Base-by-base conservation (phyloP, 1,140 invertebrate genomes). In the Monomorium pharaonis region DNA sequence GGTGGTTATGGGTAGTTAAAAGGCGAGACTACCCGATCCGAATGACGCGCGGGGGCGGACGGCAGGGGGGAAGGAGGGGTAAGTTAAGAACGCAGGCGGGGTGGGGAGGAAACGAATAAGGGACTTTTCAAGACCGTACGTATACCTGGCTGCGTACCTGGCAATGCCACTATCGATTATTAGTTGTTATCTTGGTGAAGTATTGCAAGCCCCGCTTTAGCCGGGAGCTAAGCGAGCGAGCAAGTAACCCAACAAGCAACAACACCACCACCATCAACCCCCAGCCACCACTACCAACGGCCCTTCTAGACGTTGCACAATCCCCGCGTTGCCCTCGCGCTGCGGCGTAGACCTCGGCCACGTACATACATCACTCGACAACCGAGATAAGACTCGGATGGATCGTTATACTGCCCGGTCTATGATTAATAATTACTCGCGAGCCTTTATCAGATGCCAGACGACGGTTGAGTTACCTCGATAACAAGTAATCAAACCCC, bases 341-440 rank as follows among this genome's bases (percentile, higher is more conserved):
- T 75, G 44, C 56, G 24, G 69, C 75, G 30, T 81, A 85, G 84
- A 86, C 67, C 89, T 88, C 89, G 86, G 69, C 89, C 86, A 85
- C 89, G 89, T 91, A 89, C 92, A 94, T 94, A 93, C 91, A 94
- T 93, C 93, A 94, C 93, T 94, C 93, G 92, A 92, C 91, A 92
- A n/a, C 92, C 91, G 85, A 94, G 94, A 94, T 95, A 95, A 95
- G 94, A 94, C 92, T 94, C 91, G 92, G 92, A 94, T 94, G 94
- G 94, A 94, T 94, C 93, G 94, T 93, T 94, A 94, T 93, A 92
- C 92, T 88, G 91, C 89, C 92, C 92, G 90, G 91, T 93, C 93
- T 94, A 94, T 95, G 94, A 95, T 95, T 94, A 95, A 94, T 95
- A 95, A 95, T 95, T 94, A 94, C 93, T 94, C 92, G 93, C 87